phyloP scores from a whole-genome alignment of 2,113 vertebrate species.

The Rhinopithecus roxellana region DNA sequence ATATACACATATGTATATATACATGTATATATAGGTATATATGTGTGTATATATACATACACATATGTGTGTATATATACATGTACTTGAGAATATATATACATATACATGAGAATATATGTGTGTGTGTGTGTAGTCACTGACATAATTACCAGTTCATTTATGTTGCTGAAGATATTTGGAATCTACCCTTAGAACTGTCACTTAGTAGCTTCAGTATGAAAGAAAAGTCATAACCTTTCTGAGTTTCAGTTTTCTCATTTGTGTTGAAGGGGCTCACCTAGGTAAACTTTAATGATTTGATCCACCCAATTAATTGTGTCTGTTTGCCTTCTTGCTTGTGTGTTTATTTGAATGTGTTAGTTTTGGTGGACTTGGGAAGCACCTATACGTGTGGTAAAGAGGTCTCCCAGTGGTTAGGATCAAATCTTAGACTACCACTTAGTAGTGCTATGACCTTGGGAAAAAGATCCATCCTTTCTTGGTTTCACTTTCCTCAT shows the following conservation, averaged over 20 bases:
- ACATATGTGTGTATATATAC: background rate
- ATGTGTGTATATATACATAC: background rate
- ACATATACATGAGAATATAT: too few species aligned
- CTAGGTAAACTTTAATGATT: background rate
- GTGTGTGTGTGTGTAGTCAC: background rate
- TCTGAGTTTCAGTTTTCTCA: background rate
- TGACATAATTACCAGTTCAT: background rate
- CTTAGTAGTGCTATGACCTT: background rate
- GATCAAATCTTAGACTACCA: background rate
- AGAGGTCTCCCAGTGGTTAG: background rate
- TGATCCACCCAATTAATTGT: background rate
- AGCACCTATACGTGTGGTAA: background rate
- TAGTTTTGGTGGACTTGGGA: background rate
- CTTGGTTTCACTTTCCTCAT: background rate
- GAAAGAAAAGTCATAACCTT: background rate
- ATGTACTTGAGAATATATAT: too few species aligned
- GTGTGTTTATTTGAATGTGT: background rate
- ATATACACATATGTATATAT: background rate
- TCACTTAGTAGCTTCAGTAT: background rate
- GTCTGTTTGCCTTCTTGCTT: background rate
- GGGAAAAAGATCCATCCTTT: background rate
- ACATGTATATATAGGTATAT: too few species aligned
- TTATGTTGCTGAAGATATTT: background rate
- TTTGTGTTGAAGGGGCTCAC: background rate
- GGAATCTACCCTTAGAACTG: background rate